Conservation (phyloP, 1,140 invertebrate genomes). For the Manduca sexta region DNA sequence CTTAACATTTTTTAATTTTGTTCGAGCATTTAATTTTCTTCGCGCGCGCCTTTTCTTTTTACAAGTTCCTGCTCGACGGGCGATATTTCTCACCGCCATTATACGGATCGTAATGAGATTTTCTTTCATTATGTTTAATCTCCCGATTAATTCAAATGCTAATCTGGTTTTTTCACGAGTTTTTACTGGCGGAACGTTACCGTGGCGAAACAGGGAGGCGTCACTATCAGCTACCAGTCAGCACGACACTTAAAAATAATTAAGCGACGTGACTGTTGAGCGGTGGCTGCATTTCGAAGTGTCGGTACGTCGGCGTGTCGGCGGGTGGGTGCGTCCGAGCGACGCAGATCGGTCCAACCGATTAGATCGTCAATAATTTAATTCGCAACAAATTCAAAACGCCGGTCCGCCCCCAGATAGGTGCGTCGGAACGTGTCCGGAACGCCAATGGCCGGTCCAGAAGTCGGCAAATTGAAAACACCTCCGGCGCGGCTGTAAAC, state of each 20-base stretch:
- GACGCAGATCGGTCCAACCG: constrained; percentile 34
- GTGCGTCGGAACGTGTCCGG: constrained; percentile 58
- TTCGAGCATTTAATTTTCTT: constrained; percentile 69
- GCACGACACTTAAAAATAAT: constrained; percentile 57
- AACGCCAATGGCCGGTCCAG: constrained; percentile 60
- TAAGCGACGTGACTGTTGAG: constrained; percentile 54
- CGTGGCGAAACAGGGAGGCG: constrained; percentile 36
- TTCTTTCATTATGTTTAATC: constrained; percentile 74
- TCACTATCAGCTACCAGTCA: constrained; percentile 39
- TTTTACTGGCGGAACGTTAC: constrained; percentile 47
- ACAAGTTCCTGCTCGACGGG: constrained; percentile 43
- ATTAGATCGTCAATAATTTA: constrained; percentile 70
- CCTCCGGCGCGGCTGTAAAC: constrained; percentile 69
- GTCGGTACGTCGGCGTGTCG: constrained; percentile 10
- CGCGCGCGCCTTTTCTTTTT: constrained; percentile 63
- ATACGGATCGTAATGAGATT: constrained; percentile 69
- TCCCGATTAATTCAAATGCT: constrained; percentile 73
- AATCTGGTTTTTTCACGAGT: constrained; percentile 63
- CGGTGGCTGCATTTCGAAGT: constrained; percentile 10
- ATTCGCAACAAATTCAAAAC: constrained; percentile 69
- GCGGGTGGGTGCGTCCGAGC: constrained; percentile 20
- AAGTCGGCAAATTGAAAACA: constrained; percentile 70
- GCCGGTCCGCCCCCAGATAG: constrained; percentile 51
- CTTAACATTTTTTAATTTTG: constrained; percentile 71
- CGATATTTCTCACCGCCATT: constrained; percentile 70